Conservation (phyloP, 2,888 invertebrate species). For the Gastrophysa polygoni region DNA sequence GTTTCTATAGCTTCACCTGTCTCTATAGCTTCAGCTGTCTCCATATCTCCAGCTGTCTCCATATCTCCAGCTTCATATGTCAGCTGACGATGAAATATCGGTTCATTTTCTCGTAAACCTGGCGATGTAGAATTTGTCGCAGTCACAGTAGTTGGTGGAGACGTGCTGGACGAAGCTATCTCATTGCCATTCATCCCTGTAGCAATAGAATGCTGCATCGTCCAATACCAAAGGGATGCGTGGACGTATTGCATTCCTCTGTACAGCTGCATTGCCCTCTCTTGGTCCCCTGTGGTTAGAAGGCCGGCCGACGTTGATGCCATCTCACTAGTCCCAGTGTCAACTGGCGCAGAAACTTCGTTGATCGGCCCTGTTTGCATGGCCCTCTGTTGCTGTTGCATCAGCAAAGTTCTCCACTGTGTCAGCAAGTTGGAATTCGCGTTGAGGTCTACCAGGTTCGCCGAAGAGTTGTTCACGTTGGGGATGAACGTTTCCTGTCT, state of each 20-base stretch:
- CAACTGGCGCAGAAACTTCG: constrained; percentile 35
- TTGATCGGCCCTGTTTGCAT: constrained; percentile 28
- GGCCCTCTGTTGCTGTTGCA: constrained; percentile 38
- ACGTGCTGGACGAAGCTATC: constrained; percentile 3
- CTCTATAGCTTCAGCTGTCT: too few species aligned
- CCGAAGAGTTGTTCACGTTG: constrained; percentile 35
- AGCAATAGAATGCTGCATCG: constrained; percentile 67
- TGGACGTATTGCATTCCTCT: constrained; percentile 63
- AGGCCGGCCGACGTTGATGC: constrained; percentile 48
- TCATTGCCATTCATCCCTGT: constrained; percentile 36
- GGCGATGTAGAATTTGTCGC: constrained; percentile 37
- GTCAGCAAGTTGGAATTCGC: constrained; percentile 46
- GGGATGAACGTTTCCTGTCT: constrained; percentile 53
- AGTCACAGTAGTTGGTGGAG: constrained; percentile 42
- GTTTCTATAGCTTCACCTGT: too few species aligned
- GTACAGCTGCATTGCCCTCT: constrained; percentile 31
- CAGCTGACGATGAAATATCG: constrained; percentile 72
- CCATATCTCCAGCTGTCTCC: too few species aligned
- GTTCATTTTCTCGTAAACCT: constrained; percentile 60
- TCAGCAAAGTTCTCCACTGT: constrained; percentile 48
- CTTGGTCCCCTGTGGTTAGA: constrained; percentile 45
- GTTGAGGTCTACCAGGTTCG: constrained; percentile 43
- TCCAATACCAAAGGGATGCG: constrained; percentile 77
- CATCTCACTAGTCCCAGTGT: constrained; percentile 39
- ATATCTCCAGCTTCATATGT: too few species aligned